Evolutionary conservation across 2,113 vertebrate species (phyloP).

Genomic region (Zosterops hypoxanthus): DNA sequence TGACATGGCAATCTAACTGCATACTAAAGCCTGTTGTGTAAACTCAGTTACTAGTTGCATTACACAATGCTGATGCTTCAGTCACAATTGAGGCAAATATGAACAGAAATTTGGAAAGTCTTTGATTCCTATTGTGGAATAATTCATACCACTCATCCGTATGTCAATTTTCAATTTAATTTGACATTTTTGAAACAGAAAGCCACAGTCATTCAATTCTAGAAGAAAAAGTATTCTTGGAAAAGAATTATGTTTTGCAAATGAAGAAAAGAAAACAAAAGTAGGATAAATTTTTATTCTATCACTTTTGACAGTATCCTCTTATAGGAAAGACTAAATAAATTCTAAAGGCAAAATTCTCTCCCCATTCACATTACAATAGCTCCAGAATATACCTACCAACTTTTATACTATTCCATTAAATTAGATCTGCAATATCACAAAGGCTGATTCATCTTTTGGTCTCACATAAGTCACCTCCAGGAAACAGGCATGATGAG

Average conservation of each 20-base stretch:
- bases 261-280: neutral
- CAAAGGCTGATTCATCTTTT: constrained; percentile 18
- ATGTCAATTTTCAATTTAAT: neutral
- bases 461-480: neutral
- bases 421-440: neutral
- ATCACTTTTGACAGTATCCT: neutral
- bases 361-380: neutral
- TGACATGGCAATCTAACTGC: neutral
- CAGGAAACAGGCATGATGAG: neutral
- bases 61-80: neutral
- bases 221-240: neutral
- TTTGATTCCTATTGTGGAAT: neutral
- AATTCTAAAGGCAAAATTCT: neutral
- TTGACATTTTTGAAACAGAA: neutral
- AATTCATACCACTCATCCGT: neutral
- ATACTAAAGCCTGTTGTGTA: neutral
- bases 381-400: neutral
- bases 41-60: neutral
- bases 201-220: neutral
- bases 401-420: neutral
- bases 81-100: neutral
- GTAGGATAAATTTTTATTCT: neutral
- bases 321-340: neutral
- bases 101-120: neutral
- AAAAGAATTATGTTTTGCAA: neutral